A percentile compares a stretch with the other conserved stretches of the same genome.
phyloP scores from a whole-genome alignment of 2,113 vertebrate species.

The Donacobius atricapilla region DNA sequence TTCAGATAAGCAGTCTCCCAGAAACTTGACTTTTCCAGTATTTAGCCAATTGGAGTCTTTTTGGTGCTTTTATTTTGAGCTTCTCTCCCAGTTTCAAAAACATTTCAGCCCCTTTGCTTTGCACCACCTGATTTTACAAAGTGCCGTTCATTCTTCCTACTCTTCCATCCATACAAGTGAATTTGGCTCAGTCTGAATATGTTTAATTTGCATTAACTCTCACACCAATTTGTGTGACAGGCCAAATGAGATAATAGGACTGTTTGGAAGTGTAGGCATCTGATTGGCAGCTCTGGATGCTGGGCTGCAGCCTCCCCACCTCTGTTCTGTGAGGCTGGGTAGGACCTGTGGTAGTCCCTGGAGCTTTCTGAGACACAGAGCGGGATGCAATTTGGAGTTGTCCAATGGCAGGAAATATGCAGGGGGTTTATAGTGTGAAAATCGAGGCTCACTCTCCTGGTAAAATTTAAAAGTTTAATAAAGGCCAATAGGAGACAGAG shows the following conservation, averaged over 20 bases:
- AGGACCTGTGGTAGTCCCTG: fast-evolving
- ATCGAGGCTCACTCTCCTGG: not conserved
- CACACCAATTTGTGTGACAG: not conserved
- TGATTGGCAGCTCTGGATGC: not conserved
- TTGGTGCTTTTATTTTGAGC: not conserved
- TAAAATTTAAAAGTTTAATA: not conserved
- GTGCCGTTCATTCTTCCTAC: not conserved
- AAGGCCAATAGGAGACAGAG: not conserved
- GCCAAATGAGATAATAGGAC: not conserved
- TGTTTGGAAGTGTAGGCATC: not conserved
- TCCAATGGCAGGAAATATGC: not conserved
- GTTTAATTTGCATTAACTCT: not conserved
- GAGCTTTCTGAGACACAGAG: not conserved
- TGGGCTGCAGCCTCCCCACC: not conserved
- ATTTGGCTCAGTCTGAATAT: not conserved
- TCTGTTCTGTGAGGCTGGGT: not conserved
- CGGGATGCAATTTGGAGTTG: not conserved
- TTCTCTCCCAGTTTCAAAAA: not conserved
- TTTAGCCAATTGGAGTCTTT: not conserved
- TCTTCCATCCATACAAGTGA: not conserved
- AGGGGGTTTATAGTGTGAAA: not conserved
- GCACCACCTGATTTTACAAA: not conserved
- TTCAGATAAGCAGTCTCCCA: not conserved
- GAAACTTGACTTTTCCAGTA: not conserved
- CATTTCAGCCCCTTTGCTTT: not conserved